Evolutionary conservation across 2,888 invertebrate species (phyloP).

Genomic region (Subacronicta megacephala): DNA sequence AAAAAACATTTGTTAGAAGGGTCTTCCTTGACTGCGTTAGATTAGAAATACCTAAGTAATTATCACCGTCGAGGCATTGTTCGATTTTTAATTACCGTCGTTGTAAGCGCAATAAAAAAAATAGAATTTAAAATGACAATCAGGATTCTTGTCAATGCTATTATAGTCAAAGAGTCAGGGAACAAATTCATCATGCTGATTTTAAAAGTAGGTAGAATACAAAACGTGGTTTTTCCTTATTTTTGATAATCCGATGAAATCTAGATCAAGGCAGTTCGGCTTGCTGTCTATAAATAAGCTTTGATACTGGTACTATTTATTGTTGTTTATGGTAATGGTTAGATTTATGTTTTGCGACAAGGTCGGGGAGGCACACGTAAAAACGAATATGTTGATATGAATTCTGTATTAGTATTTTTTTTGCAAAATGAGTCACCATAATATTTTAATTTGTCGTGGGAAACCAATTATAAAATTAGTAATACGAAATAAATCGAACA

Average conservation of each 20-base stretch:
- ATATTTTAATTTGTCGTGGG: conserved; percentile 36
- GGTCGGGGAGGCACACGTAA: too few species aligned
- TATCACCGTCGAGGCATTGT: conserved; percentile 20
- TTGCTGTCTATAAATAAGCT: too few species aligned
- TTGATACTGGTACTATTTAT: too few species aligned
- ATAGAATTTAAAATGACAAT: conserved; percentile 18
- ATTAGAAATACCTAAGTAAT: conserved; percentile 21
- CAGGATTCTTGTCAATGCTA: neutral
- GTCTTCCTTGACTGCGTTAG: conserved; percentile 23
- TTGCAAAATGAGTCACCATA: conserved; percentile 10
- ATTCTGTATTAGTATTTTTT: too few species aligned
- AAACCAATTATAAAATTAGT: conserved; percentile 23
- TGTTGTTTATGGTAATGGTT: too few species aligned
- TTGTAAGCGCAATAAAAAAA: conserved; percentile 17
- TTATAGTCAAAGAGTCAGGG: neutral
- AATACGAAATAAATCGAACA: conserved; percentile 23
- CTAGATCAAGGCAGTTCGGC: too few species aligned
- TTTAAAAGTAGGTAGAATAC: too few species aligned
- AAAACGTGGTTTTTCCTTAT: neutral
- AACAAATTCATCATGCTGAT: too few species aligned
- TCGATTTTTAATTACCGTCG: conserved; percentile 16
- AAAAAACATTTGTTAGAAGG: conserved; percentile 6
- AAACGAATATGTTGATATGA: too few species aligned
- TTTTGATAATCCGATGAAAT: neutral
- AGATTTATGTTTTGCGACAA: too few species aligned